Base-by-base conservation (phyloP, 2,888 invertebrate genomes). In the Oligia fasciuncula region DNA sequence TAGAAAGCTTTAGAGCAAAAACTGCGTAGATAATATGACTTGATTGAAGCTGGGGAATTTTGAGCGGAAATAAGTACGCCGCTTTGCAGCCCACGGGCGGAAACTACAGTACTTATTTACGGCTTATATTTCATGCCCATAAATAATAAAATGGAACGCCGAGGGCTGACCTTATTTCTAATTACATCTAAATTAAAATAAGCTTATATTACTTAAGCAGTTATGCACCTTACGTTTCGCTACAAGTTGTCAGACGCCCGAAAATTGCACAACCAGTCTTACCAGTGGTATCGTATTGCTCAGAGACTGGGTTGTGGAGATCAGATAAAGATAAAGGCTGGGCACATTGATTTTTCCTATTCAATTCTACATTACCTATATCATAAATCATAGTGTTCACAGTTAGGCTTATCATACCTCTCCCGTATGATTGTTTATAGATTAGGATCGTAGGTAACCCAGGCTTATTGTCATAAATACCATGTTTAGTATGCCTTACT, bases 1-100 rank as follows among this genome's bases (percentile, higher is more conserved):
- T 90, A 85, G 90, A 88, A 77, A 76, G 76, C 35, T 69, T 76
- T 62, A 62, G 35, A 83, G 79, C 85, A 88, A 91, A 91, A 90
- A 88, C 84, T 79, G 66, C 73, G 75, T 89, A 6, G 2, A 4
- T 71, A 85, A 85, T 85, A 73, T 76, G 79, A 75, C 77, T 80
- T 85, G 84, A 89, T 91, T 88, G 84, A 81, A 86, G 87, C 78
- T 76, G 74, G 77, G 73, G 79, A 81, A 79, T 84, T 68, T 73
- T 71, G 70, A 84, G 80, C 84, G 90, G 89, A 90, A 91, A 89
- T 85, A 3, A 29, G 35, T 35, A 85, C 80, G 79, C 77, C 85
- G 77, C 84, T 85, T 83, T 81, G 72, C 80, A 84, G 70, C 76
- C 71, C 76, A 73, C 80, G 77, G 79, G 79, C 86, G 90, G 91